Evolutionary conservation across 2,113 vertebrate species (phyloP), one percentile per base, ranked within the genome.

Genomic region (Phocoena sinus): DNA sequence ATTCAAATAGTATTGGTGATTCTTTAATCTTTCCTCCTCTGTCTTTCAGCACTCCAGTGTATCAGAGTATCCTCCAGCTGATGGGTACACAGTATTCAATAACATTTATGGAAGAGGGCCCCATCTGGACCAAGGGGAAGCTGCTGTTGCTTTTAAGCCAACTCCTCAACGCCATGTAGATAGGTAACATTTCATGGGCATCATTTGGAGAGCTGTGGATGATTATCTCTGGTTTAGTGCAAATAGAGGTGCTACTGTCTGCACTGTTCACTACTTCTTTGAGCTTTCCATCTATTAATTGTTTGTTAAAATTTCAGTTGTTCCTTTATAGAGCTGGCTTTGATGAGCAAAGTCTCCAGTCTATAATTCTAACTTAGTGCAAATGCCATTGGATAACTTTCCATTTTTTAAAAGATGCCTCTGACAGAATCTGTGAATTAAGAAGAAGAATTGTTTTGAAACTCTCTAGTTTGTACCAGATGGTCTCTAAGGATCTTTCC

Each of bases 101-200:
- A 99, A 97, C 25, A 68, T 97, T 93, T 98, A 99, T 98, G 98
- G 99, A 94, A 98, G 98, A 98, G 98, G 98, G 97, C 98, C 99
- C 96, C 98, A 98, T 76, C 98, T 98, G 99, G 99, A 99, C 97
- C 99, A 99, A 98, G 99, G 99, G 95, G 97, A 98, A 9, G 98
- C 99, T 11, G 77, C 99, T 92, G 98, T 98, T 73, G 99, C 99
- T 90, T 99, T 99, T 97, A 99, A 99, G 98, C 99, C 99, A 96
- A 99, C 99, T 74, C 98, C 99, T 98, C 99, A 98, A 98, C 98
- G 98, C 80, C 98, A 97, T 93, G 98, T 98, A 96, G 99, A 99
- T 98, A 99, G 99, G 99, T 99, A 99, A 99, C 96, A n/a, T 53
- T 73, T 86, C 91, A 12, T 89, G 63, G 41, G 5, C 0, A 33